Percentiles rank a stretch among this genome's conserved stretches.
Conservation (phyloP, 2,797 vertebrate species). For the Capromys pilorides region DNA sequence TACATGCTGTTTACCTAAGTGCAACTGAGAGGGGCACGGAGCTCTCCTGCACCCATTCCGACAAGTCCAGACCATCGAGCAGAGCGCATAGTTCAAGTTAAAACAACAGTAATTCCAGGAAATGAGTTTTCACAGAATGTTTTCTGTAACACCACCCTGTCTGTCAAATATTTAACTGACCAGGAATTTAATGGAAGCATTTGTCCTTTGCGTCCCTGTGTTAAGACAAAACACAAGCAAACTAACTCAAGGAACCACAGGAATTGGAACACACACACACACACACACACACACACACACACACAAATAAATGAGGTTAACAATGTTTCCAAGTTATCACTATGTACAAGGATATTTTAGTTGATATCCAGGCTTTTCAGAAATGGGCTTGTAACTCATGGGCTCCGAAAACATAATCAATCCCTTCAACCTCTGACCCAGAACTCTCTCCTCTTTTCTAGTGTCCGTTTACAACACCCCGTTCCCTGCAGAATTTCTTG, state of each 20-base stretch:
- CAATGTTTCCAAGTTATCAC: background rate
- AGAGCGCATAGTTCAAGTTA: background rate
- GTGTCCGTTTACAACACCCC: background rate
- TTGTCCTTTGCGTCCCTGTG: background rate
- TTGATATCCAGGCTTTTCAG: conserved; percentile 9
- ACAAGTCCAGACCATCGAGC: background rate
- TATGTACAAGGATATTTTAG: background rate
- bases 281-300: conserved; percentile 21
- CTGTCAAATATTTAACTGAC: background rate
- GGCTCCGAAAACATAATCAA: background rate
- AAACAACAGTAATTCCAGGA: conserved; percentile 20
- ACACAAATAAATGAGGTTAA: background rate
- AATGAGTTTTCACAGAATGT: conserved; percentile 24
- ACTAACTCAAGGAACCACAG: background rate
- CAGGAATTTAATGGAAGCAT: background rate
- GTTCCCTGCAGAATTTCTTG: background rate
- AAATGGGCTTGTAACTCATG: background rate
- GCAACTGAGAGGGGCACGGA: background rate
- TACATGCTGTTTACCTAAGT: background rate
- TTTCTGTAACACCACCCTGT: background rate
- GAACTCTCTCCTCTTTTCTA: background rate
- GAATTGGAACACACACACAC: conserved; percentile 16
- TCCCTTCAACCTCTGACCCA: background rate
- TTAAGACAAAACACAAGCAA: conserved; percentile 30
- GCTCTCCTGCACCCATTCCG: background rate